A percentile compares a stretch with the other conserved stretches of the same genome.
phyloP scores from a whole-genome alignment of 2,888 invertebrate genomes.

The Drosophila kanekoi region DNA sequence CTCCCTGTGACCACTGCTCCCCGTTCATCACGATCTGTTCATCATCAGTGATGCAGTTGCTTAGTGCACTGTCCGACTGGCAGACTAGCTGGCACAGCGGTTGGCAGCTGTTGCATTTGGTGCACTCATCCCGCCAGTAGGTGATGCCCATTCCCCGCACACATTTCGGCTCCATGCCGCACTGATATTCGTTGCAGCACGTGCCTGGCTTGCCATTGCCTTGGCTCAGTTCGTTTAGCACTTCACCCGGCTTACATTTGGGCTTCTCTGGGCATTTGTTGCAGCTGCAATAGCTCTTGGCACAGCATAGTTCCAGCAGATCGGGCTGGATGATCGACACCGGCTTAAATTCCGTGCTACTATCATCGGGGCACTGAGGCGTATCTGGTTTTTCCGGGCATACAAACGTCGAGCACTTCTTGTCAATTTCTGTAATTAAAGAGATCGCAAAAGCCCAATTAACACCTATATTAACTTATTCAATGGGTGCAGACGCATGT shows the following conservation, averaged over 20 bases:
- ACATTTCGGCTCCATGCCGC: slow-evolving; percentile 76
- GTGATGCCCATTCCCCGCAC: slow-evolving; percentile 55
- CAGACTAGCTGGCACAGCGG: slow-evolving; percentile 25
- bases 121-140: slow-evolving; percentile 60
- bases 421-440: slow-evolving; percentile 43
- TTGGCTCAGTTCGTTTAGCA: slow-evolving; percentile 61
- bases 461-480: slow-evolving; percentile 2
- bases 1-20: slow-evolving; percentile 69
- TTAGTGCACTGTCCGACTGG: slow-evolving; percentile 15
- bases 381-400: slow-evolving; percentile 9
- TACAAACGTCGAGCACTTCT: slow-evolving; percentile 20
- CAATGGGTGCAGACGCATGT: not conserved
- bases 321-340: not conserved
- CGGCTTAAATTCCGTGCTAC: slow-evolving; percentile 14
- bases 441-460: slow-evolving; percentile 12
- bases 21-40: slow-evolving; percentile 63
- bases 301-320: slow-evolving; percentile 66
- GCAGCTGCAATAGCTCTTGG: slow-evolving; percentile 71
- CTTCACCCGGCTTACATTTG: slow-evolving; percentile 51
- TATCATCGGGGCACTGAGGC: slow-evolving; percentile 39
- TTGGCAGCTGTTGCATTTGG: slow-evolving; percentile 71
- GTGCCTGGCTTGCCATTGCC: slow-evolving; percentile 81
- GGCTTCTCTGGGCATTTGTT: slow-evolving; percentile 59
- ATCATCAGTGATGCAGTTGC: slow-evolving; percentile 47
- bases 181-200: slow-evolving; percentile 85